These are phyloP conservation scores for Sipha maydis DNA, from an alignment of 2,888 invertebrate genomes.

Conservation along the genomic window DNA sequence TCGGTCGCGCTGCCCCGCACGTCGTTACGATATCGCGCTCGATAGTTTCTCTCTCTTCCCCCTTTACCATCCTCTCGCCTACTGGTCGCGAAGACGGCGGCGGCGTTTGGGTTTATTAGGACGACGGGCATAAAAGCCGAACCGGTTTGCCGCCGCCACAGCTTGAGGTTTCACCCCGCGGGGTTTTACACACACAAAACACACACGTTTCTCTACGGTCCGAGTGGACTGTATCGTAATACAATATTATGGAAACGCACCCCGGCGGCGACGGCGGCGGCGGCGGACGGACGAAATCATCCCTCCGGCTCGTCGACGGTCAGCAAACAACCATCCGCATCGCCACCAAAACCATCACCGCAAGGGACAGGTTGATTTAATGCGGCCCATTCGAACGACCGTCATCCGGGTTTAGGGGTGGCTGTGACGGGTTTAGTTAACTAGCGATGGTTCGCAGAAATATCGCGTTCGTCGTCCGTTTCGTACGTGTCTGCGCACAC, in stretches of 20 bases:
- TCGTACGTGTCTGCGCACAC: neutral
- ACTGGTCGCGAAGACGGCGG: neutral
- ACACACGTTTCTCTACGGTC: neutral
- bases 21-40: neutral
- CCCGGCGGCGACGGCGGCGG: conserved; percentile 23
- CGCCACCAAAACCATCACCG: neutral
- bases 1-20: neutral
- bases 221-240: neutral
- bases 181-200: neutral
- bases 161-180: conserved; percentile 16
- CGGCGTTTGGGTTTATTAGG: conserved; percentile 33
- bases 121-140: conserved; percentile 5
- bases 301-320: conserved; percentile 15
- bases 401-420: neutral
- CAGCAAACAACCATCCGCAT: neutral
- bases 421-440: neutral
- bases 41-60: neutral
- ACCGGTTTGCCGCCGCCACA: conserved; percentile 46
- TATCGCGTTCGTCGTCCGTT: neutral
- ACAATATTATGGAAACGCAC: neutral
- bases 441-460: neutral
- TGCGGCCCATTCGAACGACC: neutral
- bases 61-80: neutral
- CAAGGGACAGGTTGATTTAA: conserved; percentile 42
- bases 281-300: neutral